Evolutionary conservation across 2,888 invertebrate species (phyloP).

Genomic region (Agrotis clavis): DNA sequence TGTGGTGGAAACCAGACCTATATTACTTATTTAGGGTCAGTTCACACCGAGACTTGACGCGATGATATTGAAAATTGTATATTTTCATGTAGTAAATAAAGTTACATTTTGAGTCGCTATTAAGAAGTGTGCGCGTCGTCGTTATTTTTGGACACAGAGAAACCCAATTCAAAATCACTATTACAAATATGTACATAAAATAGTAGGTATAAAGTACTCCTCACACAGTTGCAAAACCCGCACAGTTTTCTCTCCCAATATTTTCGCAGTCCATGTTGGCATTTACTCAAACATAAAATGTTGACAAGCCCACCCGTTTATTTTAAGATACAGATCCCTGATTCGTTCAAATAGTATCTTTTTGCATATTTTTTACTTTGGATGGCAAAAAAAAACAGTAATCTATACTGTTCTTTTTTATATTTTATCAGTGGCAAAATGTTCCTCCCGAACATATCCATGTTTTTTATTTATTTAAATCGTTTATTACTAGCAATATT

Average conservation of each 20-base stretch:
- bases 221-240: conserved; percentile 2
- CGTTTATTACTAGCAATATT: too few relatives aligned
- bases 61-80: too few relatives aligned
- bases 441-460: too few relatives aligned
- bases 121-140: too few relatives aligned
- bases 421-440: background rate
- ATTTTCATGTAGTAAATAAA: too few relatives aligned
- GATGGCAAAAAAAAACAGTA: background rate
- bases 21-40: background rate
- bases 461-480: too few relatives aligned
- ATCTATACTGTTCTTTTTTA: conserved; percentile 9
- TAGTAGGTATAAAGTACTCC: conserved; percentile 15
- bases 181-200: conserved; percentile 15
- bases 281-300: conserved; percentile 50
- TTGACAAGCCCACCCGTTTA: conserved; percentile 43
- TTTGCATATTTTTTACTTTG: conserved; percentile 16
- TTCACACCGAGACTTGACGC: too few relatives aligned
- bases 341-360: conserved; percentile 32
- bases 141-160: too few relatives aligned
- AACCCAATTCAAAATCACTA: background rate
- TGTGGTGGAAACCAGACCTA: background rate
- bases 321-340: conserved; percentile 40
- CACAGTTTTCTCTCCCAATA: conserved; percentile 45
- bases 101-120: too few relatives aligned
- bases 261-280: conserved; percentile 38